Evolutionary conservation across 92 coral and sea anemone species (phyloP).

Genomic region (Epizoanthus rinbou): DNA sequence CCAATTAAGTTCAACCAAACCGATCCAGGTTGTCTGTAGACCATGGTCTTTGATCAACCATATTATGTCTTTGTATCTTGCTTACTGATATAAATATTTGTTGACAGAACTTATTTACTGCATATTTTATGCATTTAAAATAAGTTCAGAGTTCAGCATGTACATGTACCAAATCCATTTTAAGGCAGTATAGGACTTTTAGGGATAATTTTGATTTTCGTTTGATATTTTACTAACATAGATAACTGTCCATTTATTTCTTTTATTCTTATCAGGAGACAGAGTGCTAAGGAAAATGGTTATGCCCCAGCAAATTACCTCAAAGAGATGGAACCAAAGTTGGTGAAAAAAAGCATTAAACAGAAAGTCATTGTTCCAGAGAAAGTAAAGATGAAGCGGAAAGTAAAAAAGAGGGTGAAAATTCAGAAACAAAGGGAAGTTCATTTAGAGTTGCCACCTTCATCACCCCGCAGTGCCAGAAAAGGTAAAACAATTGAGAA

Average conservation of each 20-base stretch:
- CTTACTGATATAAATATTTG: no score
- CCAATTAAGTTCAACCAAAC: no score
- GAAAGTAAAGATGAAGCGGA: constrained; percentile 73
- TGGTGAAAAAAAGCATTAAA: constrained; percentile 79
- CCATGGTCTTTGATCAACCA: no score
- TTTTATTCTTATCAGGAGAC: constrained; percentile 57
- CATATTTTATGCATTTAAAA: no score
- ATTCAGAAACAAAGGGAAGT: constrained; percentile 76
- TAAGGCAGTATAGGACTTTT: no score
- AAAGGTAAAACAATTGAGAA: constrained; percentile 24
- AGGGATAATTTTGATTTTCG: no score
- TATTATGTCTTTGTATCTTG: no score
- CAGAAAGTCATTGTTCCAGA: constrained; percentile 87
- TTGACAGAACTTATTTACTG: no score
- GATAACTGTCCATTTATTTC: not conserved
- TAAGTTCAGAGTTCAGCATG: no score
- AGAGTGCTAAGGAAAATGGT: constrained; percentile 84
- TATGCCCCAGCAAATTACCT: constrained; percentile 96
- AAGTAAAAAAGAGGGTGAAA: constrained; percentile 83
- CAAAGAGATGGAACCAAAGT: constrained; percentile 86
- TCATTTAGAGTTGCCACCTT: constrained; percentile 35
- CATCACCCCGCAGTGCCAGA: constrained; percentile 51
- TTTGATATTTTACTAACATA: not conserved
- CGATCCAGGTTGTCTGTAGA: no score
- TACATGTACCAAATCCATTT: no score